phyloP scores from a whole-genome alignment of 2,888 invertebrate genomes.

The Melinaea menophilus region DNA sequence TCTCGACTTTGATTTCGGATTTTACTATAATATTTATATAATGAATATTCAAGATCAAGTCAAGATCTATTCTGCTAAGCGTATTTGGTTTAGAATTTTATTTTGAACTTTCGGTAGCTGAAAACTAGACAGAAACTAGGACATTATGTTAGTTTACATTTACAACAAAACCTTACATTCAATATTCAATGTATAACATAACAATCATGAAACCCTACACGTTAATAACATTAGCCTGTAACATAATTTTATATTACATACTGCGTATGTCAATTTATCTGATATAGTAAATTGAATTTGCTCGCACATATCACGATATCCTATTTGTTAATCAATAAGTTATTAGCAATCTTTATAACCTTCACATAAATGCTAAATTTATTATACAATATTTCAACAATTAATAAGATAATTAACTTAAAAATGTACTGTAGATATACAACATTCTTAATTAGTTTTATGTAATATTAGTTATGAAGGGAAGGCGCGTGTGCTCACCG shows the following conservation, averaged over 20 bases:
- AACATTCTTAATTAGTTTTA: too few relatives aligned
- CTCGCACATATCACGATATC: conserved; percentile 13
- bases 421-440: too few relatives aligned
- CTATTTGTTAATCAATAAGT: conserved; percentile 6
- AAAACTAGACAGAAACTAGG: too few relatives aligned
- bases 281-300: conserved; percentile 17
- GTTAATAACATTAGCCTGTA: conserved; percentile 27
- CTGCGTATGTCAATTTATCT: conserved; percentile 25
- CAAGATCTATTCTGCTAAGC: too few relatives aligned
- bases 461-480: conserved; percentile 12
- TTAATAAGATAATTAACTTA: too few relatives aligned
- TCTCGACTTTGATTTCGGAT: too few relatives aligned
- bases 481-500: conserved; percentile 43
- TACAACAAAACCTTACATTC: conserved; percentile 7
- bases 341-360: neutral
- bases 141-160: too few relatives aligned
- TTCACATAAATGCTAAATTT: neutral
- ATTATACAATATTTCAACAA: too few relatives aligned
- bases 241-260: conserved; percentile 28
- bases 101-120: too few relatives aligned
- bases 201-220: conserved; percentile 29
- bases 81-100: too few relatives aligned
- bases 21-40: too few relatives aligned
- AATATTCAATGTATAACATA: conserved; percentile 11
- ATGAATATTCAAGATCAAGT: too few relatives aligned